phyloP scores from a whole-genome alignment of 2,888 invertebrate genomes.

The Leptinotarsa rubiginosa region DNA sequence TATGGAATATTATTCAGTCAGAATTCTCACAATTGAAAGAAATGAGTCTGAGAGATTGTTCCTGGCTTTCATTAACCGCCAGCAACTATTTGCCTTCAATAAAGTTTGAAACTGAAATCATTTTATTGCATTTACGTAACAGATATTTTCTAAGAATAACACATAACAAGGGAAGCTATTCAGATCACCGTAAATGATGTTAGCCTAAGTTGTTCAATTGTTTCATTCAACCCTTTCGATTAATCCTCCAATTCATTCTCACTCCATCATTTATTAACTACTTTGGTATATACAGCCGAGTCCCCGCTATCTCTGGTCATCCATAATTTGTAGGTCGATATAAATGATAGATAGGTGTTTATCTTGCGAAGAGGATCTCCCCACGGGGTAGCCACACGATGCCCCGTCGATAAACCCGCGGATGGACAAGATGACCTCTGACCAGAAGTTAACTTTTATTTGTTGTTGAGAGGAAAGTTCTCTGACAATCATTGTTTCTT shows the following conservation, averaged over 20 bases:
- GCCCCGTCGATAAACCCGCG: slow-evolving; percentile 38
- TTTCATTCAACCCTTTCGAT: slow-evolving; percentile 25
- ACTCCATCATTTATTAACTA: slow-evolving; percentile 34
- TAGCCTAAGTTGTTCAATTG: neutral
- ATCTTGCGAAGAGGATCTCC: slow-evolving; percentile 47
- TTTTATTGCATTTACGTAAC: too few species aligned
- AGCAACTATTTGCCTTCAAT: too few species aligned
- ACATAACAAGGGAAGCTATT: too few species aligned
- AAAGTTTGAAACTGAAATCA: too few species aligned
- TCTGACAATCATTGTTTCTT: neutral
- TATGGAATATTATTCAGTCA: too few species aligned
- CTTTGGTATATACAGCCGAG: slow-evolving; percentile 27
- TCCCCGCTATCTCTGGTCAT: slow-evolving; percentile 28
- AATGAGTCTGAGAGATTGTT: too few species aligned
- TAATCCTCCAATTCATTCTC: slow-evolving; percentile 25
- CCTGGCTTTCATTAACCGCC: too few species aligned
- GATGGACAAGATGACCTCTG: slow-evolving; percentile 43
- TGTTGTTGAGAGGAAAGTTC: neutral
- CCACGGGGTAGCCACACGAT: slow-evolving; percentile 44
- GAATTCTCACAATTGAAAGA: too few species aligned
- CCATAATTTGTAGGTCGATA: slow-evolving; percentile 48
- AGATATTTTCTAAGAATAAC: too few species aligned
- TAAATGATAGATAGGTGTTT: slow-evolving; percentile 52
- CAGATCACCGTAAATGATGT: neutral
- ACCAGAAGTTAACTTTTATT: slow-evolving; percentile 26